Base-by-base conservation (phyloP, 2,797 vertebrate genomes). In the Sebastes trivittatus region DNA sequence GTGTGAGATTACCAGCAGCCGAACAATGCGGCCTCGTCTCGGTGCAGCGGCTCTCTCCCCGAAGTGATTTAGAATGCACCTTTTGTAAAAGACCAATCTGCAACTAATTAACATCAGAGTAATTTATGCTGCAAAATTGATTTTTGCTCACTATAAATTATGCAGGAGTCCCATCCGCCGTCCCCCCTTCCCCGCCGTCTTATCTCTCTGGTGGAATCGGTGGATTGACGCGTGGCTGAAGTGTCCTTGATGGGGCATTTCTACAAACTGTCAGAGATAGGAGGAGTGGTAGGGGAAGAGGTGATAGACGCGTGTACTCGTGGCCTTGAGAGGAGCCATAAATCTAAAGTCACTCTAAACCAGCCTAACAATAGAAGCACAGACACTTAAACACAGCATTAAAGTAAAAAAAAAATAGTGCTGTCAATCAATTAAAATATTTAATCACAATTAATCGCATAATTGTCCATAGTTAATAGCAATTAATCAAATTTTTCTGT, bases 91-190 rank as follows among this genome's bases (percentile, higher is more conserved):
- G 78, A 78, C 75, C 86, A 90, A 93, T 94, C 90, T 90, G 88
- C 90, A 92, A 89, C 91, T 93, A 93, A 94, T 94, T 95, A 94
- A 91, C 92, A 89, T 87, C 83, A 70, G 77, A 81, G 88, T 94
- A 92, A 94, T 94, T 90, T 93, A 94, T 94, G 91, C 92, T 69
- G 58, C 78, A 66, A 83, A 88, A 94, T 94, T 78, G 91, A 94
- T 94, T 94, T 94, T 81, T 83, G 77, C 84, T 92, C 87, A 66
- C 79, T 82, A 83, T 93, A 91, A 93, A 93, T 94, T 91, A 94
- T 92, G 91, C 91, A 94, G 32, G 72, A 78, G 86, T 79, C 68
- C 82, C 63, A 14, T 86, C 76, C 73, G 6, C 75, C 8, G 42
- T 75, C 87, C 83, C 8, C 76, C 87, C 80, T 81, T 81, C 73